Evolutionary conservation across 64 coral and sea anemone species (phyloP).

Genomic region (Montipora sp.): DNA sequence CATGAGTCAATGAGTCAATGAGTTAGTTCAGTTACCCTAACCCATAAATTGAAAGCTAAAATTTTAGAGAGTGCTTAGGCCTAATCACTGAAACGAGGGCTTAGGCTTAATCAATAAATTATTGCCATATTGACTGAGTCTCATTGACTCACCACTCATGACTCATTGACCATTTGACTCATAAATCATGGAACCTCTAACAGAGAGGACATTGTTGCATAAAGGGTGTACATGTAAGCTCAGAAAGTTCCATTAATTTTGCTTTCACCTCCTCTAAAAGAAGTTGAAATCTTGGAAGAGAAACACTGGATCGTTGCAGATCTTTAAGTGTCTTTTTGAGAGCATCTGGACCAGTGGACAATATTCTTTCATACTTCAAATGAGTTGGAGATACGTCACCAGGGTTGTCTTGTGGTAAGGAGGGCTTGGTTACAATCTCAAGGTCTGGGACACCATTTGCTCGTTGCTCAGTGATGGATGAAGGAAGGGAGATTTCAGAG

Average conservation of each 20-base stretch:
- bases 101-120: too few species aligned
- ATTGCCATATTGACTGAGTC: too few species aligned
- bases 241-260: not conserved
- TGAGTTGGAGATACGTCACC: not conserved
- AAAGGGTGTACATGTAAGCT: too few species aligned
- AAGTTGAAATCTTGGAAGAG: slow-evolving; percentile 89
- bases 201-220: too few species aligned
- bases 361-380: slow-evolving; percentile 43
- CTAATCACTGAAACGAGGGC: too few species aligned
- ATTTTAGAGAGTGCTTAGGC: too few species aligned
- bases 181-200: too few species aligned
- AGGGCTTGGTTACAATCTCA: not conserved
- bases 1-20: too few species aligned
- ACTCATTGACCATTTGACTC: too few species aligned
- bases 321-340: slow-evolving; percentile 92
- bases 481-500: slow-evolving; percentile 33
- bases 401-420: not conserved
- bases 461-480: not conserved
- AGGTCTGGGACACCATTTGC: not conserved
- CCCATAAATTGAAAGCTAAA: too few species aligned
- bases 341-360: slow-evolving; percentile 69
- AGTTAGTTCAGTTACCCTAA: too few species aligned
- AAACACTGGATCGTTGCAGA: slow-evolving; percentile 87
- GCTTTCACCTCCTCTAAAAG: slow-evolving; percentile 82
- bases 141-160: too few species aligned